Percentiles rank a stretch among this genome's conserved stretches.
Conservation (phyloP, 2,797 vertebrate species). For the Pogoniulus pusillus region DNA sequence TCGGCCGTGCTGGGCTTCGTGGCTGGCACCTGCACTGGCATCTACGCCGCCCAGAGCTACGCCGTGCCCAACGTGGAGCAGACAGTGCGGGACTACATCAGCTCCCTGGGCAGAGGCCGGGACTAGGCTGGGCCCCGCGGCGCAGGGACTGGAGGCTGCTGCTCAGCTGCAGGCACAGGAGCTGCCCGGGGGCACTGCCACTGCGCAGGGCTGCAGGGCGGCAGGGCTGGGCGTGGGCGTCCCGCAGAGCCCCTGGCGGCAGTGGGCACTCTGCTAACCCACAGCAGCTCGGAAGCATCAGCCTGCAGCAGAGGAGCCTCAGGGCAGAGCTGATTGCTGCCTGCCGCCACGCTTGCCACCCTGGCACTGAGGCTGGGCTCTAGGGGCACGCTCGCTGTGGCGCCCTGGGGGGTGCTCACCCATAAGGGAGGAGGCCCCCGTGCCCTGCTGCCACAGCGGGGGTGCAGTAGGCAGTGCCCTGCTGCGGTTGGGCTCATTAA, state of each 20-base stretch:
- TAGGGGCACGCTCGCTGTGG: background rate
- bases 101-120: no score
- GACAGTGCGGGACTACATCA: no score
- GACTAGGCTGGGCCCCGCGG: no score
- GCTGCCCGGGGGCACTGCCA: no score
- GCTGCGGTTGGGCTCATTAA: slow-evolving; percentile 31
- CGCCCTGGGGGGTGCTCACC: background rate
- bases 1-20: no score
- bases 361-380: background rate
- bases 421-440: background rate
- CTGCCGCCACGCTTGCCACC: background rate
- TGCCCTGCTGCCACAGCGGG: background rate
- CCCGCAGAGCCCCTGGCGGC: background rate
- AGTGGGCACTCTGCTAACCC: background rate
- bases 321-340: background rate
- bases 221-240: no score
- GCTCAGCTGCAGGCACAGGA: no score
- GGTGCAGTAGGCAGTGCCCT: background rate
- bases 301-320: background rate
- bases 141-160: no score
- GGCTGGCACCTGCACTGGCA: no score
- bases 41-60: no score
- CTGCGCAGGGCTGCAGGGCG: no score
- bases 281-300: background rate
- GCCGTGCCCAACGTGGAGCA: no score